Conservation (phyloP, 2,888 invertebrate species). For the Galerucella calmariensis region DNA sequence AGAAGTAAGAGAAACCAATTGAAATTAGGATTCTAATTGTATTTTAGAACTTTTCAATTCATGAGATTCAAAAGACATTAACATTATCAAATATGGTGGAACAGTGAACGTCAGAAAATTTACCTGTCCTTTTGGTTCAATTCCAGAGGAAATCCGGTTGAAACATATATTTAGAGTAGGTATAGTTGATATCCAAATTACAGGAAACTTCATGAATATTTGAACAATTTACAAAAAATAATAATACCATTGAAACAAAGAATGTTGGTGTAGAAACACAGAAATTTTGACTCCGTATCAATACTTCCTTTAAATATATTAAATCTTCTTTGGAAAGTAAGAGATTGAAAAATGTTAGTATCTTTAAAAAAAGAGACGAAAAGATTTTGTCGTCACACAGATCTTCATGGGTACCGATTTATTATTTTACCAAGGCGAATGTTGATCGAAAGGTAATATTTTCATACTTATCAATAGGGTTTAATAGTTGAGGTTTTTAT, state of each 20-base stretch:
- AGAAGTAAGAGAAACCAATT: too few species aligned
- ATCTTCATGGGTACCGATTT: constrained; percentile 78
- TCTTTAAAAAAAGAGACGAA: constrained; percentile 50
- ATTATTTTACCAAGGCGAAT: constrained; percentile 69
- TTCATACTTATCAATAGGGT: background rate
- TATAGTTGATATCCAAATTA: background rate
- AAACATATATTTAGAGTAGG: background rate
- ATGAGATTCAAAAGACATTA: too few species aligned
- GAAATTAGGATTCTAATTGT: too few species aligned
- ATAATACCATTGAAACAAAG: background rate
- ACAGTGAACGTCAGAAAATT: too few species aligned
- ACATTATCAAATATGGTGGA: too few species aligned
- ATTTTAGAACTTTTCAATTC: too few species aligned
- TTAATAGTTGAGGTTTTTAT: too few species aligned
- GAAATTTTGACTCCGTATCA: background rate
- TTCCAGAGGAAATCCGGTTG: too few species aligned
- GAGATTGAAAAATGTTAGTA: background rate
- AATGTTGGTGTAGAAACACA: background rate
- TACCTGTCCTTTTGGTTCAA: too few species aligned
- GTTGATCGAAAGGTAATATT: constrained; percentile 29
- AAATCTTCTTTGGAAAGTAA: background rate
- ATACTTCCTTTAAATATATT: background rate
- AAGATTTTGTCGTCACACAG: constrained; percentile 76
- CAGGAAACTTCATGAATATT: background rate
- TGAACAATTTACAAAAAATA: too few species aligned